These are phyloP conservation scores for Argentina silus DNA, from an alignment of 2,797 vertebrate genomes.

Conservation along the genomic window DNA sequence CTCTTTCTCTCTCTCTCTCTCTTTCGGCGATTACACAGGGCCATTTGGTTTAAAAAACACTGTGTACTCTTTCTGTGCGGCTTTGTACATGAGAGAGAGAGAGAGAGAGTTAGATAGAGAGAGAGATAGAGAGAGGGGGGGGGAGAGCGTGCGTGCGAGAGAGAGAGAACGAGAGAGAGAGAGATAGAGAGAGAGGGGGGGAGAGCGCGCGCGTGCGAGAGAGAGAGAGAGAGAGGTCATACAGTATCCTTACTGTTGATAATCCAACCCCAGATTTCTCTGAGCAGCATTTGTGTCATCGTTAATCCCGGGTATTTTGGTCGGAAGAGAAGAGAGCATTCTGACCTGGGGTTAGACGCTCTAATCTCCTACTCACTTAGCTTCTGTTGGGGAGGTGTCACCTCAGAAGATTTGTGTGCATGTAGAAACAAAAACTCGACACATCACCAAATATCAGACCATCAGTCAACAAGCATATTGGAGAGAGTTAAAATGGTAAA, in stretches of 20 bases:
- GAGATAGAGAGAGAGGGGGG: no score
- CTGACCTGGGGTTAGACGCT: conserved; percentile 43
- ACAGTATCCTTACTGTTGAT: conserved; percentile 51
- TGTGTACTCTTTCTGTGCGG: conserved; percentile 45
- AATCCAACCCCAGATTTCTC: conserved; percentile 48
- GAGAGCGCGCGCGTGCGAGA: no score
- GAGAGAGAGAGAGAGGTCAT: conserved; percentile 14
- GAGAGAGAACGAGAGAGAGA: no score
- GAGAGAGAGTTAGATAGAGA: no score
- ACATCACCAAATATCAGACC: no score
- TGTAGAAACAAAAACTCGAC: no score
- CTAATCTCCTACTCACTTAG: conserved; percentile 36
- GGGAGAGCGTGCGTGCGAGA: no score
- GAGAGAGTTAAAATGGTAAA: no score
- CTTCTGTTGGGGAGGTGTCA: neutral
- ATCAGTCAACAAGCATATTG: no score
- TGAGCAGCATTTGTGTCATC: conserved; percentile 31
- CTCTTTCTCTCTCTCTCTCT: neutral
- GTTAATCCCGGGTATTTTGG: conserved; percentile 66
- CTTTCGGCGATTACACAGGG: conserved; percentile 66
- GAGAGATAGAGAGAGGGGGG: no score
- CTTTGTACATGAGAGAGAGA: conserved; percentile 16
- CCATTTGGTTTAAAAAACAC: conserved; percentile 57
- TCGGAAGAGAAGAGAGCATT: conserved; percentile 48
- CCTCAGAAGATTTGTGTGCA: conserved; percentile 11